Evolutionary conservation across 2,797 vertebrate genomes (phyloP), one percentile per base, ranked within the genome.

Genomic region (Intellagama lesueurii): DNA sequence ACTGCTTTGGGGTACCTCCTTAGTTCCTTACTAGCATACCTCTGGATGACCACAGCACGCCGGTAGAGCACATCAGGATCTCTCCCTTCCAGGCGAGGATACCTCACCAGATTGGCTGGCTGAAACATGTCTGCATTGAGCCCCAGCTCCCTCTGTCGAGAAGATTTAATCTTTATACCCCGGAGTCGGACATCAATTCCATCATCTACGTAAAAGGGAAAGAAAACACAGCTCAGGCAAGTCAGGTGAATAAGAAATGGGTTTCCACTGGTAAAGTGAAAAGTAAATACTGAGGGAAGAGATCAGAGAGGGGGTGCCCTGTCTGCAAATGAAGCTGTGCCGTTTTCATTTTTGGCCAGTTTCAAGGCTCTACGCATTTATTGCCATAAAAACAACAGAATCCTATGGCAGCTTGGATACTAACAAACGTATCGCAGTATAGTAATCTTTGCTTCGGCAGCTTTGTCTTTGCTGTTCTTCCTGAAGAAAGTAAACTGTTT

Each of bases 141-240:
- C 49, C 99, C 99, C 91, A 99, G 94, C 93, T 99, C 98, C 85
- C 99, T 96, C 93, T 99, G 98, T 82, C 98, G 98, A 0, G 98
- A 99, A 0, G 98, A 99, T 94, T 99, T 99, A 92, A 99, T 99
- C 97, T 99, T 99, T 93, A 99, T 95, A 35, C 99, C 98, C 85
- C 98, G 97, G 89, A 99, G 98, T 88, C 99, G 98, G 81, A 99
- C 99, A 12, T 99, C 99, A 72, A 99, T 99, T 0, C 99, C 99
- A 49, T 99, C 98, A 94, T 99, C 99, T 99, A 94, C 26, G 60
- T 30, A 78, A 77, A 90, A 87, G 32, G 44, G 26, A 72, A 76
- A 72, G 85, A 84, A 22, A 85, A 44, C 24, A 11, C 78, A 82
- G n/a, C 19, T 44, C 40, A 81, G 52, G 40, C 22, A 88, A 52